Conservation (phyloP, 2,888 invertebrate species). For the Nesidiocoris tenuis region DNA sequence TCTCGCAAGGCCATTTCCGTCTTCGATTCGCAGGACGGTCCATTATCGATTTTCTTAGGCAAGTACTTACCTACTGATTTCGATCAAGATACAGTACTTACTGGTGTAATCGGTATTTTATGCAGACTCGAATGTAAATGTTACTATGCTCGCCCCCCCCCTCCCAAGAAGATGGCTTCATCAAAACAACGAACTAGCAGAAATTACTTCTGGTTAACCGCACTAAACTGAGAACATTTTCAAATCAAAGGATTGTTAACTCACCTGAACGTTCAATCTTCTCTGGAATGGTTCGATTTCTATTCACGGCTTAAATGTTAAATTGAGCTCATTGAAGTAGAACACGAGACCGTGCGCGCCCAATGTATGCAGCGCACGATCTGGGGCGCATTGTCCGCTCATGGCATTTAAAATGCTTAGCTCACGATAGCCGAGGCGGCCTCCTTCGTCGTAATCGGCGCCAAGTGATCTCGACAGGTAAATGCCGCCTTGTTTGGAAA, state of each 20-base stretch:
- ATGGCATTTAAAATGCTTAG: conserved; percentile 22
- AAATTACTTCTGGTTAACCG: too few relatives aligned
- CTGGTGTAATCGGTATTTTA: too few relatives aligned
- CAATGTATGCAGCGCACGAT: conserved; percentile 30
- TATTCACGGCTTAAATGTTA: conserved; percentile 4
- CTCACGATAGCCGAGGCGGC: conserved; percentile 14
- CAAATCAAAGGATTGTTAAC: neutral
- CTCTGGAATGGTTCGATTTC: neutral
- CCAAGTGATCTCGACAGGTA: conserved; percentile 20
- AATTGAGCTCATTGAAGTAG: conserved; percentile 30
- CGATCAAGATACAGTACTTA: too few relatives aligned
- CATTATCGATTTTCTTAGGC: too few relatives aligned
- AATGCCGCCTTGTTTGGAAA: conserved; percentile 19
- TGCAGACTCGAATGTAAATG: too few relatives aligned
- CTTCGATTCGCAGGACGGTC: too few relatives aligned
- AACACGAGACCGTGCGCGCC: conserved; percentile 24
- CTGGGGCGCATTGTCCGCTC: conserved; percentile 32
- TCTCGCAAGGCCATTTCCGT: conserved; percentile 1
- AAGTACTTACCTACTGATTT: too few relatives aligned
- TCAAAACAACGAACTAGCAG: too few relatives aligned
- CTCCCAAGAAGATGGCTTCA: too few relatives aligned
- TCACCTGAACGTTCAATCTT: neutral
- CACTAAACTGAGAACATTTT: too few relatives aligned
- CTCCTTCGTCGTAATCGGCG: conserved; percentile 18
- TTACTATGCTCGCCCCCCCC: too few relatives aligned